Conservation (phyloP, 2,797 vertebrate genomes). For the Chelonia mydas region DNA sequence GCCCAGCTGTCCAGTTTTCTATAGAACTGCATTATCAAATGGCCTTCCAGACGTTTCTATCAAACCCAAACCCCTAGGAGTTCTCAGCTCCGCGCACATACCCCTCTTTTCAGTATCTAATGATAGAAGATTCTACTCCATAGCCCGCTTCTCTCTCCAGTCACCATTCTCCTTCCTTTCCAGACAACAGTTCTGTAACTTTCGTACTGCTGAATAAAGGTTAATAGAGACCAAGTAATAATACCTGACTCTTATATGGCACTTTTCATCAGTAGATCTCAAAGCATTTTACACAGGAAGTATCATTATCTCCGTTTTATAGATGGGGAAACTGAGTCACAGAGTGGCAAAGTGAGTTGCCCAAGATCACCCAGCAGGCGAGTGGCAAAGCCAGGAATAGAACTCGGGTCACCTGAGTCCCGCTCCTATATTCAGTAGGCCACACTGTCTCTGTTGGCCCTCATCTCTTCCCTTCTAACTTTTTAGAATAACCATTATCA, state of each 20-base stretch:
- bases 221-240: not conserved
- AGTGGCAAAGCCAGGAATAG: not conserved
- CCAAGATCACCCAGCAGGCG: too few relatives aligned
- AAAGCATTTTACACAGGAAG: too few relatives aligned
- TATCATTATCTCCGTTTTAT: too few relatives aligned
- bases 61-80: not conserved
- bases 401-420: not conserved
- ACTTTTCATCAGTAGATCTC: not conserved
- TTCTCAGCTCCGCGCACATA: slow-evolving; percentile 37
- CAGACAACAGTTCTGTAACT: not conserved
- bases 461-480: not conserved
- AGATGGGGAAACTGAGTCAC: too few relatives aligned
- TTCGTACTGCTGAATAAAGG: not conserved
- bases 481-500: not conserved
- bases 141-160: not conserved
- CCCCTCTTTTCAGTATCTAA: not conserved
- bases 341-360: too few relatives aligned
- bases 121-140: not conserved
- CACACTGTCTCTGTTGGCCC: not conserved
- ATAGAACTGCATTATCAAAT: slow-evolving; percentile 38
- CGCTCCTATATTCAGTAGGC: not conserved
- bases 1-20: not conserved
- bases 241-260: not conserved
- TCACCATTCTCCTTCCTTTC: not conserved
- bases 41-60: not conserved